A percentile compares a stretch with the other conserved stretches of the same genome.
phyloP scores from a whole-genome alignment of 2,797 vertebrate genomes.

The Hypotaenidia okinawae region DNA sequence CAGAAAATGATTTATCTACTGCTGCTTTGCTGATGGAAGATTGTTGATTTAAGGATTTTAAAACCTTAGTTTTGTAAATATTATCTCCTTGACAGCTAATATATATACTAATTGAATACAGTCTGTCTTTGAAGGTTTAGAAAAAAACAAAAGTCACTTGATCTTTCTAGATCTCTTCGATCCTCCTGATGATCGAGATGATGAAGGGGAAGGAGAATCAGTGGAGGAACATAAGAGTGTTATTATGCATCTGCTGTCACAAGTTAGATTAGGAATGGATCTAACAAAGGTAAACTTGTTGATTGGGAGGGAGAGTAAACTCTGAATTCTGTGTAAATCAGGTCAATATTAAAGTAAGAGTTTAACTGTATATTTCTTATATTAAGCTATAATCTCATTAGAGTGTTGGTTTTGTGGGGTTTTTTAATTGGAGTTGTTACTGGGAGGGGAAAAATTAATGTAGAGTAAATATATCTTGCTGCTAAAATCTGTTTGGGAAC shows the following conservation, averaged over 20 bases:
- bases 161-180: slow-evolving; percentile 88
- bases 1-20: fast-evolving
- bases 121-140: neutral
- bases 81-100: neutral
- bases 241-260: slow-evolving; percentile 98
- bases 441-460: neutral
- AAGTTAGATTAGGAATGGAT: slow-evolving; percentile 98
- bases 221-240: slow-evolving; percentile 99
- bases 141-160: neutral
- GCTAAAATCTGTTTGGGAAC: neutral
- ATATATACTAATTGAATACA: neutral
- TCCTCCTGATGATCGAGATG: slow-evolving; percentile 92
- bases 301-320: neutral
- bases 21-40: neutral
- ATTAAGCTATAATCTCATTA: neutral
- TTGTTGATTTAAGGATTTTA: neutral
- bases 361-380: neutral
- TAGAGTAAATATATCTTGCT: neutral
- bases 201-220: slow-evolving; percentile 92
- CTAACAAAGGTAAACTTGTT: slow-evolving; percentile 90
- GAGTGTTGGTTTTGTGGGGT: neutral
- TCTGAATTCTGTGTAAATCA: neutral
- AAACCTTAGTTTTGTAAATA: neutral
- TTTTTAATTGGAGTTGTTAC: neutral
- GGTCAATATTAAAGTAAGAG: neutral